Evolutionary conservation across 1,140 invertebrate species (phyloP), one percentile per base, ranked within the genome.

Genomic region (Elysia chlorotica): DNA sequence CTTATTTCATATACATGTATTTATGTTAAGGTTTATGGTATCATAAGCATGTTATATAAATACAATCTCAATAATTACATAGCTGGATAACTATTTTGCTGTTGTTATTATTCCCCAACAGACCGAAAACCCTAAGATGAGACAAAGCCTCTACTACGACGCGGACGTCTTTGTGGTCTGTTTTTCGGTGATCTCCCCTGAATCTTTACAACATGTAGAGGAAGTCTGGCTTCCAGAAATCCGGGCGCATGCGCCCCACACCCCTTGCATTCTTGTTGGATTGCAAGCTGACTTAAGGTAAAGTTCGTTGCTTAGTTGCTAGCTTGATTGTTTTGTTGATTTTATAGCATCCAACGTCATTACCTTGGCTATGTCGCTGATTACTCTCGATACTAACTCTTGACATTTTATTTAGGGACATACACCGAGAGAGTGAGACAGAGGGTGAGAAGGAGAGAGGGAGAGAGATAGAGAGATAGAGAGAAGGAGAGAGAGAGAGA

Each of bases 151-250:
- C 14, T 77, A 77, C 66, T 36, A 71, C 0, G 78, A 68, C n/a
- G 75, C 80, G 1, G 79, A 85, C 71, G 71, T 85, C 2, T 80
- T 85, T 66, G 73, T 85, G 21, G 74, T 85, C 65, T 85, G 83
- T 69, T 85, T 79, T 67, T 82, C 81, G 0, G 78, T 81, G 2
- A 76, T 82, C 19, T 65, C 76, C 54, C 81, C 81, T 1, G 71
- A 77, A 10, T 81, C 79, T 31, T 79, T 83, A 31, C 70, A 61
- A 25, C 81, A 83, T 68, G 80, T 80, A 19, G 62, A 82, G 63
- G 72, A 81, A 35, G 77, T 81, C 70, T 84, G 81, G 81, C 61
- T 78, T 14, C 81, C 80, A 19, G 76, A 77, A 61, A 81, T 84
- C 2, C 71, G 75, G 35, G 35, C 77, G 10, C 74, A 65, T 30